Percentiles rank a stretch among this genome's conserved stretches.
Conservation (phyloP, 2,113 vertebrate genomes). For the Murina feae region DNA sequence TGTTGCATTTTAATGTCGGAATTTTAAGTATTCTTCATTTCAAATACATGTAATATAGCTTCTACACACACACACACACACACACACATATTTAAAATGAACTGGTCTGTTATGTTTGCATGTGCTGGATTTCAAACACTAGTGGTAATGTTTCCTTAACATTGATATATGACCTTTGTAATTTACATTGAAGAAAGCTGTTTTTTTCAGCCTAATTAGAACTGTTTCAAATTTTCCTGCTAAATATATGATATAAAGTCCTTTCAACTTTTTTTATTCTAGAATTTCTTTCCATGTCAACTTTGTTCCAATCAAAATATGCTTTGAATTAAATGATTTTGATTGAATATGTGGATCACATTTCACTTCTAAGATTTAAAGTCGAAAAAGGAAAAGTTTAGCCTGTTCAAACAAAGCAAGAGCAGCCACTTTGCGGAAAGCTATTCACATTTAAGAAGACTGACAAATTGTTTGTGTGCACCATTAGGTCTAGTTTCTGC, state of each 20-base stretch:
- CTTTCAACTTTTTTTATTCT: conserved; percentile 83
- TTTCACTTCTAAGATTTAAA: conserved; percentile 86
- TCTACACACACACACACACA: neutral
- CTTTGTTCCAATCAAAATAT: conserved; percentile 88
- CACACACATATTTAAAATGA: conserved; percentile 58
- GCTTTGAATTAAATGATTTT: conserved; percentile 87
- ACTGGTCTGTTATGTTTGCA: conserved; percentile 79
- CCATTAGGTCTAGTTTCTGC: conserved; percentile 84
- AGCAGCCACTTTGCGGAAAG: conserved; percentile 82
- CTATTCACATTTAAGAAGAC: conserved; percentile 84
- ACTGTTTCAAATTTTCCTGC: conserved; percentile 85
- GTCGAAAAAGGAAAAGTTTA: conserved; percentile 83
- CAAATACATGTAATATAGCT: conserved; percentile 46
- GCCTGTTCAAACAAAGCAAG: conserved; percentile 84
- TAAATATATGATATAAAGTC: conserved; percentile 86
- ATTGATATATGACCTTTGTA: conserved; percentile 84
- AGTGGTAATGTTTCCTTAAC: conserved; percentile 81
- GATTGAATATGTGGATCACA: conserved; percentile 83
- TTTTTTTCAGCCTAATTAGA: conserved; percentile 87
- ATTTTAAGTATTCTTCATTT: conserved; percentile 62
- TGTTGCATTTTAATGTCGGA: too few species aligned
- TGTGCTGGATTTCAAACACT: conserved; percentile 84
- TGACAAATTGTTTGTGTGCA: conserved; percentile 88
- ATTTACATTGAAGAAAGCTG: conserved; percentile 82
- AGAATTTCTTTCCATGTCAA: conserved; percentile 82